Percentiles rank a stretch among this genome's conserved stretches.
phyloP scores from a whole-genome alignment of 2,888 invertebrate species.

The Scaptomyza reducta region DNA sequence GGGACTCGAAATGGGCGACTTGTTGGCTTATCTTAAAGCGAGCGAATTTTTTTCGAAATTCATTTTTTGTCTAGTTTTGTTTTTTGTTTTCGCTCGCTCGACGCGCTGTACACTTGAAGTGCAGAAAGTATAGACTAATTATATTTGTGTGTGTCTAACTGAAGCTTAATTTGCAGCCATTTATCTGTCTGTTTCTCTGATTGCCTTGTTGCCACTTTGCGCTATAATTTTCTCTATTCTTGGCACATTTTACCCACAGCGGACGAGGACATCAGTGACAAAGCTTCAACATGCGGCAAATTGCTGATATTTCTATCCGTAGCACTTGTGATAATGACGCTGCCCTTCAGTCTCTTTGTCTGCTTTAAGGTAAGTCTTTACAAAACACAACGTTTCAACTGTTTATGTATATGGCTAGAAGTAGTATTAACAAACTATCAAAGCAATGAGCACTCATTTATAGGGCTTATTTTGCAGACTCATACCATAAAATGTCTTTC shows the following conservation, averaged over 20 bases:
- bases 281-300: constrained; percentile 91
- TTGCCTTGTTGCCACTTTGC: constrained; percentile 38
- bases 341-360: constrained; percentile 96
- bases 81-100: constrained; percentile 1
- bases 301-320: constrained; percentile 93
- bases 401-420: no score
- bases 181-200: constrained; percentile 17
- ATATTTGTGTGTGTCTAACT: constrained; percentile 31
- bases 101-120: constrained; percentile 26
- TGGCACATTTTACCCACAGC: constrained; percentile 84
- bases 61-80: constrained; percentile 11
- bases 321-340: constrained; percentile 91
- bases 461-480: no score
- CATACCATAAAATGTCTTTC: no score
- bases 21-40: constrained; percentile 64
- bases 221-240: constrained; percentile 57
- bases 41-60: constrained; percentile 32
- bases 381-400: no score
- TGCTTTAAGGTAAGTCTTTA: constrained; percentile 93
- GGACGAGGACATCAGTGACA: constrained; percentile 87
- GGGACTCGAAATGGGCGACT: constrained; percentile 48
- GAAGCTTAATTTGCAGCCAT: constrained; percentile 67
- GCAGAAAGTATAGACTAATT: constrained; percentile 3
- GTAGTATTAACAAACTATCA: no score
- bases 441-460: no score